Conservation (phyloP, 2,888 invertebrate genomes). For the Hypercompe scribonia region DNA sequence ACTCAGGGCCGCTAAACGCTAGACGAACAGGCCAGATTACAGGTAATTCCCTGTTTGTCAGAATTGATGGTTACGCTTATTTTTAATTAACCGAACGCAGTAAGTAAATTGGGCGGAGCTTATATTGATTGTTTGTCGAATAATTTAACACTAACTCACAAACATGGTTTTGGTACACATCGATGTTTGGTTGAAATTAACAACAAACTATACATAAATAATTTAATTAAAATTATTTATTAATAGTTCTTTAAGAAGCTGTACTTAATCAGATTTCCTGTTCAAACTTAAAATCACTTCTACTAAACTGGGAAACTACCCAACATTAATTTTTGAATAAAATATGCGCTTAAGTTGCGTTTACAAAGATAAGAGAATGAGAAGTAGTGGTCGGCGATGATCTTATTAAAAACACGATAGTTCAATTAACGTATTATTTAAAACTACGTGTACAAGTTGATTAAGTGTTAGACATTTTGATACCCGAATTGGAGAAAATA, state of each 20-base stretch:
- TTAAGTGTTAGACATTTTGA: no score
- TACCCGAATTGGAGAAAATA: no score
- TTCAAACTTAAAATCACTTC: neutral
- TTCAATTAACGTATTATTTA: no score
- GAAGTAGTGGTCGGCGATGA: neutral
- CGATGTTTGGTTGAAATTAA: neutral
- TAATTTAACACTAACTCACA: slow-evolving; percentile 42
- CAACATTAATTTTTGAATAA: neutral
- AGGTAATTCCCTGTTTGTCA: neutral
- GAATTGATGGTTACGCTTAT: slow-evolving; percentile 21
- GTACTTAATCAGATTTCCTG: neutral
- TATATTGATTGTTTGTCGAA: slow-evolving; percentile 47
- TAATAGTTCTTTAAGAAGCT: neutral
- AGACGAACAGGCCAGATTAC: no score
- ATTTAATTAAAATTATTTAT: neutral
- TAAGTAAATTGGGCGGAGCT: slow-evolving; percentile 48
- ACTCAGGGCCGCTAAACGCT: no score
- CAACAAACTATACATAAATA: no score
- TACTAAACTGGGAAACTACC: neutral
- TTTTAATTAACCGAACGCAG: slow-evolving; percentile 45
- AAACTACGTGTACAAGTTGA: no score
- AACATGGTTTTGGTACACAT: neutral
- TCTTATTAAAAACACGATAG: neutral
- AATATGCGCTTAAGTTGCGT: neutral
- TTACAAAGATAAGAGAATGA: neutral